Evolutionary conservation across 2,113 vertebrate species (phyloP).

Genomic region (Psephotus haematonotus): DNA sequence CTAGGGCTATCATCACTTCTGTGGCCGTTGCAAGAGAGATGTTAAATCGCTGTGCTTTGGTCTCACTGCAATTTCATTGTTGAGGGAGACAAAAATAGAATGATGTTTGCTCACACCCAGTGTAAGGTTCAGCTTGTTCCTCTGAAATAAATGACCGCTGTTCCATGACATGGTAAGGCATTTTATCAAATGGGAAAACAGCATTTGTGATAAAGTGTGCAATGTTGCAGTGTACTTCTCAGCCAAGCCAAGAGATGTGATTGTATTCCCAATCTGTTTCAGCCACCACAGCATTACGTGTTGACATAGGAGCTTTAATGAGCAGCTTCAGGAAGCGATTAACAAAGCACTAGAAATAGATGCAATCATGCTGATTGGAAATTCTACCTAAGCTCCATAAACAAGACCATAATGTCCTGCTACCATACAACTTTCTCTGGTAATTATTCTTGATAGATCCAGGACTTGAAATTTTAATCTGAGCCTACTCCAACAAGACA

Average conservation of each 20-base stretch:
- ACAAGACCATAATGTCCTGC: conserved; percentile 63
- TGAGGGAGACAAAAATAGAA: conserved; percentile 34
- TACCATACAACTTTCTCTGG: conserved; percentile 39
- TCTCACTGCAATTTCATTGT: conserved; percentile 42
- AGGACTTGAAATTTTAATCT: conserved; percentile 45
- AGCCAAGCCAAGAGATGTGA: conserved; percentile 44
- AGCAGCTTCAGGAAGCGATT: conserved; percentile 70
- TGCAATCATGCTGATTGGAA: conserved; percentile 71
- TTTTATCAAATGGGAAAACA: conserved; percentile 59
- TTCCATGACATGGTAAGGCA: conserved; percentile 46
- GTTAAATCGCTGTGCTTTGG: conserved; percentile 39
- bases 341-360: conserved; percentile 72
- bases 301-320: conserved; percentile 64
- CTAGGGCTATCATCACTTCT: conserved; percentile 37
- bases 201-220: conserved; percentile 33
- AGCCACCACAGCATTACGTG: conserved; percentile 44
- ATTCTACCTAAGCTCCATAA: conserved; percentile 65
- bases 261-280: conserved; percentile 54
- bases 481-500: not conserved
- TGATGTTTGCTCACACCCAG: conserved; percentile 23
- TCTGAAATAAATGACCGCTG: conserved; percentile 48
- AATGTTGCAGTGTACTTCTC: not conserved
- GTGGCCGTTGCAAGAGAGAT: conserved; percentile 39
- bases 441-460: conserved; percentile 58
- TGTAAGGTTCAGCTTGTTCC: conserved; percentile 39